Conservation (phyloP, 2,797 vertebrate species). For the Pangasius larnaudii region DNA sequence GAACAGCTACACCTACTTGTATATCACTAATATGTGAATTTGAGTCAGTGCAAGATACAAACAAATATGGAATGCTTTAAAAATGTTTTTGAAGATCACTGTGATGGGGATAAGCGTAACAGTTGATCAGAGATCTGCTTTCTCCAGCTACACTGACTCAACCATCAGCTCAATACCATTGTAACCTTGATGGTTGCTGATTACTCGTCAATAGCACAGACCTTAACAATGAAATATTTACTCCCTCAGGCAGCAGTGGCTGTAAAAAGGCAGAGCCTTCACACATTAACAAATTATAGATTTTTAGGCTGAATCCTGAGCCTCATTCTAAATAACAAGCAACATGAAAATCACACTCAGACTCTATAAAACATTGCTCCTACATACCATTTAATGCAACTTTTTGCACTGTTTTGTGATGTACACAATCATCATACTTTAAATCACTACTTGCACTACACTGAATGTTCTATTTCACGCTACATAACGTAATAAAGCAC, state of each 20-base stretch:
- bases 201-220: conserved; percentile 48
- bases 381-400: not conserved
- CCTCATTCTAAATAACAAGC: not conserved
- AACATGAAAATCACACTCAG: not conserved
- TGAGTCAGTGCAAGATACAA: conserved; percentile 1
- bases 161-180: conserved; percentile 13
- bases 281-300: conserved; percentile 42
- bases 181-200: conserved; percentile 44
- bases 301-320: conserved; percentile 29
- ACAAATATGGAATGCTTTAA: not conserved
- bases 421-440: not conserved
- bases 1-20: not conserved
- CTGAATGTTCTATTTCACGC: not conserved
- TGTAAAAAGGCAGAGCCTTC: conserved; percentile 40
- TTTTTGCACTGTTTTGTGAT: not conserved
- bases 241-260: conserved; percentile 45
- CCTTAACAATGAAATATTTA: conserved; percentile 55
- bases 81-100: conserved; percentile 15
- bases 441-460: not conserved
- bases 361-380: not conserved
- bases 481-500: not conserved
- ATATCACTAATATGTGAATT: not conserved
- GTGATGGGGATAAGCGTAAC: not conserved
- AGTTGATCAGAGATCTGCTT: conserved; percentile 20
- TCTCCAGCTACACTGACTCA: conserved; percentile 1